Evolutionary conservation across 2,797 vertebrate genomes (phyloP).

Genomic region (Enteromius argenteus): DNA sequence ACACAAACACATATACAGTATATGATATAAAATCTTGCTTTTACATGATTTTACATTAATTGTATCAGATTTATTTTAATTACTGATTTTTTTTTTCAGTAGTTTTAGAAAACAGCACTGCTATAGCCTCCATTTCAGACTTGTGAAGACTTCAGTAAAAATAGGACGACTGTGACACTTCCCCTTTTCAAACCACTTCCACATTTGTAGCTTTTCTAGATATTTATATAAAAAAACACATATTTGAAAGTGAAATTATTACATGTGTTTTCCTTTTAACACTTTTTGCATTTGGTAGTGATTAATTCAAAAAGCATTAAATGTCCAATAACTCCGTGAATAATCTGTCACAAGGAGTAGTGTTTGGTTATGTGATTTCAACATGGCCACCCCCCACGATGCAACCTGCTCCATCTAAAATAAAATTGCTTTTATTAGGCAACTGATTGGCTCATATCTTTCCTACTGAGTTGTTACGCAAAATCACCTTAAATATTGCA

Average conservation of each 20-base stretch:
- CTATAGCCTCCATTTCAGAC: background rate
- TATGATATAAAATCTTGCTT: too few species aligned
- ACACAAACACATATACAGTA: too few species aligned
- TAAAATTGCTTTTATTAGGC: background rate
- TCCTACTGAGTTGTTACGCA: background rate
- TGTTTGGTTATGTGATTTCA: conserved; percentile 4
- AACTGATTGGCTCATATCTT: background rate
- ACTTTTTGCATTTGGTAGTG: background rate
- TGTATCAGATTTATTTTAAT: background rate
- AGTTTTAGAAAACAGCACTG: background rate
- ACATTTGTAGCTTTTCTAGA: conserved; percentile 2
- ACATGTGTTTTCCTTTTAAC: background rate
- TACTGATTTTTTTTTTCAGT: background rate
- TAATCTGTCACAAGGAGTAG: background rate
- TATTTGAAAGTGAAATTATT: background rate
- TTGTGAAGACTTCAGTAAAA: background rate
- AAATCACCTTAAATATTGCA: background rate
- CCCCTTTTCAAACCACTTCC: conserved; percentile 11
- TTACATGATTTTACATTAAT: background rate
- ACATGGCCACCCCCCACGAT: background rate
- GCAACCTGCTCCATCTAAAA: background rate
- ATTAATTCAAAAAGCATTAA: background rate
- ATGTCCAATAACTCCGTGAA: background rate
- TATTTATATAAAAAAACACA: background rate
- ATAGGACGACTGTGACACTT: conserved; percentile 5